phyloP scores from a whole-genome alignment of 2,113 vertebrate genomes.

The Dolichotis patagonum region DNA sequence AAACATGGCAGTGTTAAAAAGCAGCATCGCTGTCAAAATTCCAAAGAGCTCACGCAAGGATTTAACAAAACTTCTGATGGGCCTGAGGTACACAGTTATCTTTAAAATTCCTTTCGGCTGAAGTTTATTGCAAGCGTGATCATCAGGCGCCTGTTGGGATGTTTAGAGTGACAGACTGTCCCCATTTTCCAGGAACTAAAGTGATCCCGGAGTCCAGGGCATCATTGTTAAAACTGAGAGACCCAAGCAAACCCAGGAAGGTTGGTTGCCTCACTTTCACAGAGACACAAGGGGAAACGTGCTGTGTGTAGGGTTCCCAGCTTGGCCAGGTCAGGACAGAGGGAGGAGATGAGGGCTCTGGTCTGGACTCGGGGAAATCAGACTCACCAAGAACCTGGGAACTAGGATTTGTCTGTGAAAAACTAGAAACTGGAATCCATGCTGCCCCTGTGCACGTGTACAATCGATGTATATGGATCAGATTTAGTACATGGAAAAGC shows the following conservation, averaged over 20 bases:
- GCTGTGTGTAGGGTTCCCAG: fast-evolving
- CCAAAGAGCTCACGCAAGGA: neutral
- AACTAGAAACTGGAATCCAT: neutral
- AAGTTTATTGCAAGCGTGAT: neutral
- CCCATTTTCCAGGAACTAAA: neutral
- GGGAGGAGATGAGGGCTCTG: no score
- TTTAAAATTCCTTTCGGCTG: neutral
- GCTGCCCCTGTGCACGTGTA: fast-evolving
- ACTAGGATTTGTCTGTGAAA: neutral
- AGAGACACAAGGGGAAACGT: no score
- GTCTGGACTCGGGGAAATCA: neutral
- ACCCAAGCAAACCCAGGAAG: fast-evolving
- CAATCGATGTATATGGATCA: fast-evolving
- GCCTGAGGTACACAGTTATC: neutral
- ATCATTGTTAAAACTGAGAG: neutral
- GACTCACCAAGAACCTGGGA: neutral
- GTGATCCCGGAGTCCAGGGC: neutral
- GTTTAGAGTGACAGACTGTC: neutral
- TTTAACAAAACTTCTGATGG: neutral
- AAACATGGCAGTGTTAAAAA: neutral
- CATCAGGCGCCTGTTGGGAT: neutral
- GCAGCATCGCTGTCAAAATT: neutral
- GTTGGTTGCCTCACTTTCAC: neutral
- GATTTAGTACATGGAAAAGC: neutral
- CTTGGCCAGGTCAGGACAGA: fast-evolving